Conservation (phyloP, 30 jellyfish, hydroid and myxozoan species). For the Hydra vulgaris region DNA sequence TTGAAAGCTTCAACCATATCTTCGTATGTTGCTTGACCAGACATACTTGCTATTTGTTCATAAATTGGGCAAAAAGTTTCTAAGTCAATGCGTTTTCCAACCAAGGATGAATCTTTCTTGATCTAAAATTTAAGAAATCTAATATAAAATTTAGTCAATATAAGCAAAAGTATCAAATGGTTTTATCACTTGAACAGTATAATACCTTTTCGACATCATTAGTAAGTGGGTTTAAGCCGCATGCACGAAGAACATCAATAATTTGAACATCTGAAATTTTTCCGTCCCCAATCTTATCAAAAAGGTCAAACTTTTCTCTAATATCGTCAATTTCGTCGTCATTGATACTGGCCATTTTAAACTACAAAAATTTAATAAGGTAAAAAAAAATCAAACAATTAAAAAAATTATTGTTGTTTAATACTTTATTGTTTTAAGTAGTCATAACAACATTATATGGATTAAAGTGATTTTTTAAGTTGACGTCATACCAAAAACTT, state of each 20-base stretch:
- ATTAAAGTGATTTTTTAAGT: too few relatives aligned
- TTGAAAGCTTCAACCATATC: conserved; percentile 90
- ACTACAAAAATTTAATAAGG: too few relatives aligned
- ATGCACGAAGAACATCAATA: conserved; percentile 64
- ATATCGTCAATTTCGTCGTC: conserved; percentile 81
- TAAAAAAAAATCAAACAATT: neutral
- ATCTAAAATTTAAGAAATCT: conserved; percentile 13
- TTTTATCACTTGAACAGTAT: neutral
- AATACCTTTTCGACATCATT: conserved; percentile 65
- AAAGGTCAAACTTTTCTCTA: conserved; percentile 72
- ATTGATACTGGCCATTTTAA: conserved; percentile 63
- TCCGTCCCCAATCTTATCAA: conserved; percentile 87
- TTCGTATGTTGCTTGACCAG: conserved; percentile 68
- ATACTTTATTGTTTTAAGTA: too few relatives aligned
- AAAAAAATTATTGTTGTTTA: too few relatives aligned
- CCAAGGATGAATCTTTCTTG: conserved; percentile 48
- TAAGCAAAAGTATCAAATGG: neutral
- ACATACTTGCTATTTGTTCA: conserved; percentile 55
- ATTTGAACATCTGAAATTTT: conserved; percentile 49
- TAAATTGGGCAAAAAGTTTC: conserved; percentile 75
- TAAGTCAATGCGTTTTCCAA: conserved; percentile 72
- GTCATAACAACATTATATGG: too few relatives aligned
- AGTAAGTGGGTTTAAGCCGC: conserved; percentile 78
- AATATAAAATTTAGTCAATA: neutral
- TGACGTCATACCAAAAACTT: too few relatives aligned